These are phyloP conservation scores for Mya arenaria DNA, from an alignment of 1,140 invertebrate genomes.

Conservation along the genomic window DNA sequence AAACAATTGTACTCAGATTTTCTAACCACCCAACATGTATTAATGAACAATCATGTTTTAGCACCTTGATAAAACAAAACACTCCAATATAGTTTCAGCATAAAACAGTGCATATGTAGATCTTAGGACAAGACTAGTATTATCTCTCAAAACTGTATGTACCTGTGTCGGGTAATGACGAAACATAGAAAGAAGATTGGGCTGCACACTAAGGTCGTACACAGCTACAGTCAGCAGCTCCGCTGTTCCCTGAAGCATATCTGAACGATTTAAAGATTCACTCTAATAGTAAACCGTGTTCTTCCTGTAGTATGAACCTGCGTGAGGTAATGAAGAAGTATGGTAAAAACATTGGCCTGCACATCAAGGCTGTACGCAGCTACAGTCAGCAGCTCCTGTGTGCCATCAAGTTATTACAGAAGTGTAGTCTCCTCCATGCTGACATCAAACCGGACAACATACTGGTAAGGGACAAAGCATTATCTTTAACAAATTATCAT, in stretches of 20 bases:
- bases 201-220: slow-evolving; percentile 97
- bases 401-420: slow-evolving; percentile 96
- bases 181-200: slow-evolving; percentile 99
- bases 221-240: slow-evolving; percentile 98
- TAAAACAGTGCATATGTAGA: too few species aligned
- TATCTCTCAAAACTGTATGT: too few species aligned
- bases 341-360: slow-evolving; percentile 97
- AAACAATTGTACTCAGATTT: too few species aligned
- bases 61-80: too few species aligned
- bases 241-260: too few species aligned
- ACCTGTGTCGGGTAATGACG: slow-evolving; percentile 91
- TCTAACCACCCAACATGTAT: too few species aligned
- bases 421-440: slow-evolving; percentile 98
- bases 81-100: too few species aligned
- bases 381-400: slow-evolving; percentile 98
- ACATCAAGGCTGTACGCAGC: slow-evolving; percentile 98
- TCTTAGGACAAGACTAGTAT: too few species aligned
- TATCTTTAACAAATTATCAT: not conserved
- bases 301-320: slow-evolving; percentile 83
- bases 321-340: slow-evolving; percentile 97
- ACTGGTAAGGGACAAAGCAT: slow-evolving; percentile 87
- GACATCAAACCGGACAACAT: slow-evolving; percentile 99
- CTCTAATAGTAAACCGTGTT: too few species aligned
- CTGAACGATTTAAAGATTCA: too few species aligned
- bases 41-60: too few species aligned